Evolutionary conservation across 2,113 vertebrate genomes (phyloP).

Genomic region (Litocranius walleri): DNA sequence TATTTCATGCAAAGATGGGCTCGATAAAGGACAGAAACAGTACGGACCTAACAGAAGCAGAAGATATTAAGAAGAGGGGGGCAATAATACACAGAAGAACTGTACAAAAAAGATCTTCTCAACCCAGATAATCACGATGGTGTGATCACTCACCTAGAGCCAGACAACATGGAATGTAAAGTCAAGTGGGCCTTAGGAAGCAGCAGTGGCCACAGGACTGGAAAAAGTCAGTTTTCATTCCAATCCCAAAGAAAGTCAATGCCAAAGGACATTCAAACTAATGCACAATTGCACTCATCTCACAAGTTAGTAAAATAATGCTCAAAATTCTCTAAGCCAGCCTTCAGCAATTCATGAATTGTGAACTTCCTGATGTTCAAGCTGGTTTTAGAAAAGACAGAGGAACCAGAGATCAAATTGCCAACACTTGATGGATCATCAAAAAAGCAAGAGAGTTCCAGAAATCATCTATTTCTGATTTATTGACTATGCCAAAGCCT

Average conservation of each 20-base stretch:
- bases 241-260: neutral
- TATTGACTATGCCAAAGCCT: neutral
- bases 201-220: neutral
- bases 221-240: neutral
- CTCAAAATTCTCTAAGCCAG: neutral
- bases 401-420: neutral
- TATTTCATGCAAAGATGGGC: neutral
- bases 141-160: neutral
- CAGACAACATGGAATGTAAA: neutral
- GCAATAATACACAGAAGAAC: neutral
- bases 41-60: neutral
- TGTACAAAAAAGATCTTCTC: neutral
- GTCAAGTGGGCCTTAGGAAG: neutral
- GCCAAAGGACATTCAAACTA: neutral
- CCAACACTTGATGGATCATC: neutral
- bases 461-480: neutral
- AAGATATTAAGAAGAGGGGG: neutral
- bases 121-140: neutral
- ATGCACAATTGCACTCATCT: neutral
- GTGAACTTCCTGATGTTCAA: neutral
- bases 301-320: neutral
- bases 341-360: neutral
- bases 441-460: neutral
- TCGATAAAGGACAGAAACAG: neutral
- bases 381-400: neutral